A percentile compares a stretch with the other conserved stretches of the same genome.
Conservation (phyloP, 2,797 vertebrate species). For the Oreonectes daqikongensis region DNA sequence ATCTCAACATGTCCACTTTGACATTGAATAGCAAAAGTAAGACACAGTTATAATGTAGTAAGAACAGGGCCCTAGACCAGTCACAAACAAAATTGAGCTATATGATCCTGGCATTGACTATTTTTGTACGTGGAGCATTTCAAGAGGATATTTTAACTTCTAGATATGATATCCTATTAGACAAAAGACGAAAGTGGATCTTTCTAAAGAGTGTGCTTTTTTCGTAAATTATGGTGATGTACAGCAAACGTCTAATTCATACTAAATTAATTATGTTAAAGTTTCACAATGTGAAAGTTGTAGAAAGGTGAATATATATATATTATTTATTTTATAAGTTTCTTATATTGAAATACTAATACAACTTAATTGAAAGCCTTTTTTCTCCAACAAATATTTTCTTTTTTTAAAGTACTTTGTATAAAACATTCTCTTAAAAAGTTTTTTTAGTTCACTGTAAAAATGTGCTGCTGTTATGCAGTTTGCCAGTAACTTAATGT, state of each 20-base stretch:
- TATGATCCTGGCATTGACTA: slow-evolving; percentile 8
- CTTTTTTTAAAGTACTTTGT: no score
- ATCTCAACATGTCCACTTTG: slow-evolving; percentile 51
- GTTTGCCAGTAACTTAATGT: no score
- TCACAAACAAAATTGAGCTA: slow-evolving; percentile 25
- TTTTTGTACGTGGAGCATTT: slow-evolving; percentile 1
- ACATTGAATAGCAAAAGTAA: slow-evolving; percentile 16
- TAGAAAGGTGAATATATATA: no score
- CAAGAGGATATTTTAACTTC: background rate
- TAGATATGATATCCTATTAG: no score
- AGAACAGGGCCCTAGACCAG: slow-evolving; percentile 12
- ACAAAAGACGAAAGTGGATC: no score
- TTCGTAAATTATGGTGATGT: no score
- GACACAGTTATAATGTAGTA: background rate
- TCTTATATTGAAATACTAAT: no score
- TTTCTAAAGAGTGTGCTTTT: no score
- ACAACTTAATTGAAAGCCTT: background rate
- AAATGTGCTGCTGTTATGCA: no score
- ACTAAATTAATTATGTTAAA: background rate
- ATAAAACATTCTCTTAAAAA: background rate
- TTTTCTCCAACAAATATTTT: no score
- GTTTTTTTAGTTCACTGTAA: background rate
- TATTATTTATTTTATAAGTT: no score
- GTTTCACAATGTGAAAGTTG: no score
- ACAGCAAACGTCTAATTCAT: background rate